phyloP scores from a whole-genome alignment of 2,888 invertebrate genomes.

The Toxonevra muliebris region DNA sequence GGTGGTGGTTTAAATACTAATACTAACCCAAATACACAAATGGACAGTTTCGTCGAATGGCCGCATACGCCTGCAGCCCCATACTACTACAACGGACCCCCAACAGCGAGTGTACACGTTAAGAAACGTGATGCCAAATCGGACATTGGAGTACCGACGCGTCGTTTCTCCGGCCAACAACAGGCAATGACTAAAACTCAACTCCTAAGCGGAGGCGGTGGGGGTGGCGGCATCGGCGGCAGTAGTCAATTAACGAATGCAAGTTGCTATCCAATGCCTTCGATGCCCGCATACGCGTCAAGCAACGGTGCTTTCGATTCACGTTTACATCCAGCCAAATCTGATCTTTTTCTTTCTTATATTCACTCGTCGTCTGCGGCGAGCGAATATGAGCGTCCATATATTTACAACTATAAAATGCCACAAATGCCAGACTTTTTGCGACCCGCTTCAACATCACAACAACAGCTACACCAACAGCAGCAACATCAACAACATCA shows the following conservation, averaged over 20 bases:
- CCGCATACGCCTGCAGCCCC: conserved; percentile 59
- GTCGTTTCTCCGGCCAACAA: conserved; percentile 52
- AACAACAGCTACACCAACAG: conserved; percentile 35
- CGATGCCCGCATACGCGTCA: conserved; percentile 34
- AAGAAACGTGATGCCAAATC: conserved; percentile 63
- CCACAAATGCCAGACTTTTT: conserved; percentile 57
- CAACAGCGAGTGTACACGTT: conserved; percentile 43
- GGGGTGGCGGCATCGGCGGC: conserved; percentile 15
- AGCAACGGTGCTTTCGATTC: conserved; percentile 40
- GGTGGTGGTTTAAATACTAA: conserved; percentile 39
- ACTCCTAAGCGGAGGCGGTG: conserved; percentile 49
- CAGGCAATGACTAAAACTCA: conserved; percentile 58
- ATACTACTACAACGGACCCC: conserved; percentile 58
- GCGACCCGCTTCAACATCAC: conserved; percentile 34
- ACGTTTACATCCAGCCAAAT: conserved; percentile 61
- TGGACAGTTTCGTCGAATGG: conserved; percentile 59
- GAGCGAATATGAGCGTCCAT: conserved; percentile 57
- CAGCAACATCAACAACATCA: conserved; percentile 32
- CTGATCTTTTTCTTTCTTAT: conserved; percentile 63
- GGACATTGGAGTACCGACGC: conserved; percentile 63
- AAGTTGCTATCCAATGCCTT: conserved; percentile 53
- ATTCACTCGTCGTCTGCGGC: conserved; percentile 45
- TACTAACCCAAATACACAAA: conserved; percentile 29
- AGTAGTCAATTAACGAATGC: conserved; percentile 49
- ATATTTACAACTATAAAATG: conserved; percentile 62